Evolutionary conservation across 2,113 vertebrate genomes (phyloP), one percentile per base, ranked within the genome.

Genomic region (Steatornis caripensis): DNA sequence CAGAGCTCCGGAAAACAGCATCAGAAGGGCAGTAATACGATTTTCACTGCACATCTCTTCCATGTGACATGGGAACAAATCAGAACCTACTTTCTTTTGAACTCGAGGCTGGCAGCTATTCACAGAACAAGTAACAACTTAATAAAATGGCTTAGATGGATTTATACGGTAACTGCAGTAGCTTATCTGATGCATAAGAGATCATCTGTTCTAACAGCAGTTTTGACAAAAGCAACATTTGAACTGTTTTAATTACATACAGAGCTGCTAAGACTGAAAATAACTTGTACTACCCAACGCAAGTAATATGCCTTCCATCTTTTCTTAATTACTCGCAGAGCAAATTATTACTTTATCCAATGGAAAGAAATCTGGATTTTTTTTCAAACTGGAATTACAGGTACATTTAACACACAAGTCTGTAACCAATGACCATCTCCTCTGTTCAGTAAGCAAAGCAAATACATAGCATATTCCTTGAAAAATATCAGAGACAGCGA

Each of bases 171-270:
- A 95, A 94, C 87, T 91, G 81, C 97, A 93, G 87, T 89, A 92
- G 93, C 95, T 98, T 97, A 95, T 96, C 74, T 13, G 88, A 97
- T 89, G 90, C 90, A 23, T 64, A 86, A 93, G 55, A 95, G 95
- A 92, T 96, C 95, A 96, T 93, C 94, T 87, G 57, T 82, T 95
- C 77, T 71, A 94, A 77, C 82, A 97, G 92, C 94, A 97, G 80
- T 95, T 95, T 93, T 91, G 93, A 96, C 12, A 55, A 97, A 95
- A 92, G 94, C 92, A 93, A 90, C 94, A 95, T 95, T 96, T 96
- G 93, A 97, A 95, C 96, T 88, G 93, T 87, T 96, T 96, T 98
- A 97, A 98, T 97, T 97, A 96, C 89, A 91, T 43, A 65, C 57
- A 78, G 84, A 95, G 81, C 82, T 96, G 93, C 93, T 91, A 95